phyloP scores from a whole-genome alignment of 2,113 vertebrate genomes.

The Psephotus haematonotus region DNA sequence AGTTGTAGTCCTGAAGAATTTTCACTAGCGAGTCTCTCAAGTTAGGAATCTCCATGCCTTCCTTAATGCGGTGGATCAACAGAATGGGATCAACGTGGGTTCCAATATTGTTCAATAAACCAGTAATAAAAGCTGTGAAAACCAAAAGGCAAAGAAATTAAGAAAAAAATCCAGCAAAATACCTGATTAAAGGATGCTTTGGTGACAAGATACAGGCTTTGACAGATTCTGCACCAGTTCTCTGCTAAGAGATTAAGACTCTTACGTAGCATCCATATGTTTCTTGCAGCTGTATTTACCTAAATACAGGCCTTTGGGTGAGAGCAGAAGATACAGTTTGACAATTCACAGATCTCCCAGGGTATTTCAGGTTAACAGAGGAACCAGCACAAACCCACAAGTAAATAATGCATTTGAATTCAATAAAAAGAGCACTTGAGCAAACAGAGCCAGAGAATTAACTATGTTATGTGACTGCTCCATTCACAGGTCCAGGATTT shows the following conservation, averaged over 20 bases:
- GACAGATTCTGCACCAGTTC: not conserved
- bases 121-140: slow-evolving; percentile 93
- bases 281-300: not conserved
- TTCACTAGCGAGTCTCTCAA: slow-evolving; percentile 96
- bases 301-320: not conserved
- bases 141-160: not conserved
- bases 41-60: slow-evolving; percentile 99
- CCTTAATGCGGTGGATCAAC: slow-evolving; percentile 95
- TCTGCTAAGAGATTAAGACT: not conserved
- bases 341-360: not conserved
- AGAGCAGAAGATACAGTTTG: not conserved
- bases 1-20: slow-evolving; percentile 98
- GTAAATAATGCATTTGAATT: not conserved
- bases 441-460: not conserved
- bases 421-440: not conserved
- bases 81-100: slow-evolving; percentile 97
- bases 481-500: not conserved
- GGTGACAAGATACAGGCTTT: not conserved
- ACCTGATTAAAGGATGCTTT: not conserved
- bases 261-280: not conserved
- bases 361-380: not conserved
- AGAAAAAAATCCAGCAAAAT: not conserved
- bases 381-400: not conserved
- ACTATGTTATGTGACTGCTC: not conserved
- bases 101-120: slow-evolving; percentile 96